Evolutionary conservation across 2,888 invertebrate genomes (phyloP), one percentile per base, ranked within the genome.

Genomic region (Agriopis aurantiaria): DNA sequence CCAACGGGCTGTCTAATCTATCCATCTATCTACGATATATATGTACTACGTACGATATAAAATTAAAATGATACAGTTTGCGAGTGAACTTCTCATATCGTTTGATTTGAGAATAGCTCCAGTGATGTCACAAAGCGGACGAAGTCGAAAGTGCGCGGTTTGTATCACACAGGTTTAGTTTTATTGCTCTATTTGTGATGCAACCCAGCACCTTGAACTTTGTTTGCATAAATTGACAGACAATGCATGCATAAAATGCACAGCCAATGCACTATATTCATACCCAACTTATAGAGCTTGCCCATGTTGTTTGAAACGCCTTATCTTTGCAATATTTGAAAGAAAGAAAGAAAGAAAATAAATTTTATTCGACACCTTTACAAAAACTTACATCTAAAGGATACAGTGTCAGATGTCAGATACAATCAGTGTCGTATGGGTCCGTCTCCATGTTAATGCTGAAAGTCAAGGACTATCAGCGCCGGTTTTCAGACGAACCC

Each of bases 141-240:
- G 60, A 69, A 73, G 73, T 70, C 61, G 70, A 74, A 75, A 73
- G 73, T 76, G 69, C 43, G 57, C 60, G 66, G 71, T 68, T 67
- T 17, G 68, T 76, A 75, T 70, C 76, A 74, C 73, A 73, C 60
- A 59, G 70, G 82, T 82, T 82, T 84, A 80, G 65, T 78, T 83
- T 84, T 85, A 84, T 86, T 81, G 82, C 82, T 81, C 75, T 78
- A 82, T 85, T 84, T 80, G 78, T 86, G 85, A 84, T 86, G 87
- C 86, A 86, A 86, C 77, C 11, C 68, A 70, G 71, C 77, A 79
- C 88, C 89, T 89, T 89, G 89, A 89, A 88, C 89, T 88, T 87
- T 86, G 65, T 68, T 61, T 66, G 72, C 72, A 74, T 74, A 75
- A 77, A 79, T 76, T 75, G 61, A 74, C 74, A 78, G 74, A 75